A percentile compares a stretch with the other conserved stretches of the same genome.
Evolutionary conservation across 2,113 vertebrate genomes (phyloP).

Genomic region (Noturus placidus): DNA sequence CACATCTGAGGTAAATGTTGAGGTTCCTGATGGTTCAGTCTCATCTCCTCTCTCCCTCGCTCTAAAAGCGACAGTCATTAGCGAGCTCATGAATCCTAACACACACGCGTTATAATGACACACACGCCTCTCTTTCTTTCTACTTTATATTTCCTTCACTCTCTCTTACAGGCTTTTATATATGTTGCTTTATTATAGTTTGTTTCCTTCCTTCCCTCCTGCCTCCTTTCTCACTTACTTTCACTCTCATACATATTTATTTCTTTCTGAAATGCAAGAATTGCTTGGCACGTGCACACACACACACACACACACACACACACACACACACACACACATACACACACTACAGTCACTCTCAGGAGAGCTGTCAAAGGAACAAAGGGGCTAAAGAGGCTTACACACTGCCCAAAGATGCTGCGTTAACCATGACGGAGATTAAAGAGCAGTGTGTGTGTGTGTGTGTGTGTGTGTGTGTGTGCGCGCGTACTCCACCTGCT

Average conservation of each 20-base stretch:
- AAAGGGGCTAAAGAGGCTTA: constrained; percentile 38
- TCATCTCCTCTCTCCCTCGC: background rate
- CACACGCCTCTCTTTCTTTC: background rate
- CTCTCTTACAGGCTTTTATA: background rate
- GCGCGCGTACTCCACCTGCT: constrained; percentile 76
- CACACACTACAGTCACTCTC: constrained; percentile 42
- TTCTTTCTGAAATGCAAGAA: background rate
- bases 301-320: constrained; percentile 22
- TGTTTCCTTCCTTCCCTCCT: background rate
- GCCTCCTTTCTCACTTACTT: background rate
- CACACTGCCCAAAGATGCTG: constrained; percentile 22
- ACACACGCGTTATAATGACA: background rate
- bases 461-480: constrained; percentile 57
- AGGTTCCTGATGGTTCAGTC: background rate
- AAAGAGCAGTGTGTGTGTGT: constrained; percentile 30
- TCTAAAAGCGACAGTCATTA: background rate
- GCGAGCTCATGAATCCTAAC: background rate
- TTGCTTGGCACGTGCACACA: constrained; percentile 40
- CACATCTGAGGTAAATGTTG: background rate
- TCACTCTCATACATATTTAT: background rate
- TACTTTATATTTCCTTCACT: background rate
- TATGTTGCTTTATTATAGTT: no score
- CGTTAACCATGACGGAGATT: constrained; percentile 41
- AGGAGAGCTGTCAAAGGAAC: constrained; percentile 42
- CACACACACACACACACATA: constrained; percentile 22